A percentile compares a stretch with the other conserved stretches of the same genome.
These are phyloP conservation scores for Sarcophaga variegata DNA, from an alignment of 2,888 invertebrate species.

Conservation along the genomic window DNA sequence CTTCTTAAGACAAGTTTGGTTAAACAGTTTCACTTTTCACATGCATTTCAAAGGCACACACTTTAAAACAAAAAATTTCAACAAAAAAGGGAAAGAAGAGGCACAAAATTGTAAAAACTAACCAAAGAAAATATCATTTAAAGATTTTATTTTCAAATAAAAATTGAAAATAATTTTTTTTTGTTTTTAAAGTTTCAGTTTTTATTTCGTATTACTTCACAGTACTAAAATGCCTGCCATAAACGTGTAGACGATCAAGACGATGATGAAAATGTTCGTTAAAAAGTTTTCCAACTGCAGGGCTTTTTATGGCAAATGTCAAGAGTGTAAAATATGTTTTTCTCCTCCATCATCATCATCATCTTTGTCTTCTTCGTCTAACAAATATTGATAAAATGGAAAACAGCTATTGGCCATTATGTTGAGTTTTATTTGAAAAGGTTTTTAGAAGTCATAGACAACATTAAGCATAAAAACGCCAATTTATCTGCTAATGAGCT, in stretches of 20 bases:
- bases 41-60: conserved; percentile 47
- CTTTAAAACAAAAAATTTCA: conserved; percentile 1
- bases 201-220: too few relatives aligned
- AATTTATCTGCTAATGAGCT: conserved; percentile 69
- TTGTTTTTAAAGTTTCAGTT: too few relatives aligned
- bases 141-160: not conserved
- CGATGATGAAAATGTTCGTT: conserved; percentile 46
- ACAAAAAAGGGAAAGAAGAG: not conserved
- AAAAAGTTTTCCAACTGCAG: conserved; percentile 58
- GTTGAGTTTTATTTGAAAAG: conserved; percentile 6
- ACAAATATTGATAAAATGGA: conserved; percentile 23
- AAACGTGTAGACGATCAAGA: conserved; percentile 16
- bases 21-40: conserved; percentile 69
- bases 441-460: conserved; percentile 21
- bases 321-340: conserved; percentile 62
- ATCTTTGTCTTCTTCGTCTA: not conserved
- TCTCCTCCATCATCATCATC: not conserved
- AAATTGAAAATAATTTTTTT: not conserved
- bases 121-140: not conserved
- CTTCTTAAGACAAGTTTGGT: conserved; percentile 24
- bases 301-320: conserved; percentile 68
- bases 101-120: not conserved
- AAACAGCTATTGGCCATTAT: conserved; percentile 29
- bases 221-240: too few relatives aligned
- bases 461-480: conserved; percentile 36